Percentiles rank a stretch among this genome's conserved stretches.
Evolutionary conservation across 2,797 vertebrate genomes (phyloP).

Genomic region (Heterohyrax brucei): DNA sequence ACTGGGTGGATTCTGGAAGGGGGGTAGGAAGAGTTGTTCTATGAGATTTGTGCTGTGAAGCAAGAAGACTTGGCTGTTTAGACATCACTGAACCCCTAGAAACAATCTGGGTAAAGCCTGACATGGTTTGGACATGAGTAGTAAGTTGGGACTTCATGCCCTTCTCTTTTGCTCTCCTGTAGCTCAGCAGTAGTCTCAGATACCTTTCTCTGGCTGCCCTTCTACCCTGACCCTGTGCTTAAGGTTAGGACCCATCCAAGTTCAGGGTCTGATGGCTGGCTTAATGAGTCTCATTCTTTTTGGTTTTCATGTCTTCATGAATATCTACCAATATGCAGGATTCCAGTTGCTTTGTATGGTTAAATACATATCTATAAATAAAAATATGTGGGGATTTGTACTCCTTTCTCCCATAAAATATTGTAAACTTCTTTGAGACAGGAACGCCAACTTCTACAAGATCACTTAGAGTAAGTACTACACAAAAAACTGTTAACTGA

Average conservation of each 20-base stretch:
- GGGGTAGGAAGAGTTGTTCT: background rate
- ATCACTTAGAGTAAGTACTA: background rate
- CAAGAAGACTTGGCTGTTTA: background rate
- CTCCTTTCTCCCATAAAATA: background rate
- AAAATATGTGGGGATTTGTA: background rate
- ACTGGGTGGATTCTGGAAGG: background rate
- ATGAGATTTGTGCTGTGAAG: background rate
- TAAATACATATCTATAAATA: background rate
- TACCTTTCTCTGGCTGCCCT: rapidly evolving
- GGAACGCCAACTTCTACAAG: background rate
- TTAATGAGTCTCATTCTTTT: background rate
- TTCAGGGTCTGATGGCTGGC: background rate
- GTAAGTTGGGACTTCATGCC: background rate
- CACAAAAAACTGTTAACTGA: background rate
- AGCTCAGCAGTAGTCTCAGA: background rate
- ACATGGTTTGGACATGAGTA: background rate
- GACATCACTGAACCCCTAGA: background rate
- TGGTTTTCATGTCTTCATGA: background rate
- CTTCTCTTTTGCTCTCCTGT: background rate
- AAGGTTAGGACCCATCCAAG: too few relatives aligned
- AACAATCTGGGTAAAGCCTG: background rate
- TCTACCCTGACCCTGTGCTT: background rate
- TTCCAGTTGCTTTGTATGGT: background rate
- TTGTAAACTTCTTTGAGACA: background rate
- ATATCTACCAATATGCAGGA: background rate